These are phyloP conservation scores for Acrossocheilus fasciatus DNA, from an alignment of 2,797 vertebrate genomes.

Conservation along the genomic window DNA sequence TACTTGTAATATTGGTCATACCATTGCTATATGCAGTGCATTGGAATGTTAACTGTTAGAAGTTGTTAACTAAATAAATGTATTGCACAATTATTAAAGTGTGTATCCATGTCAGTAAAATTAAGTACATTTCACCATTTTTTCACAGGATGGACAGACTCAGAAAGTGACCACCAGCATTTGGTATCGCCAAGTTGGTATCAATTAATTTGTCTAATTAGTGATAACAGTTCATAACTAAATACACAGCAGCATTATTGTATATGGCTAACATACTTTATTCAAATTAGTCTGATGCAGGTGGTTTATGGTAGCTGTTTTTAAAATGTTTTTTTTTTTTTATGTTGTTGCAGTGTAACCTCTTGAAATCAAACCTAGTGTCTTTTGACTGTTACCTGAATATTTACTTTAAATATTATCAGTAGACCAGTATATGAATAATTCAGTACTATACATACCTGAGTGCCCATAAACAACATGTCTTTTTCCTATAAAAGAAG, in stretches of 20 bases:
- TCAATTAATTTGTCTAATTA: conserved; percentile 21
- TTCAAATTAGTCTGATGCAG: background rate
- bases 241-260: background rate
- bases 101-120: background rate
- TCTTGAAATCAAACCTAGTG: background rate
- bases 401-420: background rate
- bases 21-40: background rate
- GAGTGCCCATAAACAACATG: background rate
- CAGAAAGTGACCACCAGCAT: conserved; percentile 87
- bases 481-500: background rate
- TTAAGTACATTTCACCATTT: conserved; percentile 11
- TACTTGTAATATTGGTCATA: background rate
- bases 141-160: conserved; percentile 83
- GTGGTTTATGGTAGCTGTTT: background rate
- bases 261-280: background rate
- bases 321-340: background rate
- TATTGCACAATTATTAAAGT: background rate
- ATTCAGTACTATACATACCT: background rate
- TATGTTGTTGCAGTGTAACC: background rate
- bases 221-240: background rate
- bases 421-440: background rate
- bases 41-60: background rate
- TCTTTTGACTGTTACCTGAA: background rate
- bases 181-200: conserved; percentile 86
- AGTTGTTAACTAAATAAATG: background rate